Evolutionary conservation across 64 coral and sea anemone species (phyloP).

Genomic region (Trachythela sp.): DNA sequence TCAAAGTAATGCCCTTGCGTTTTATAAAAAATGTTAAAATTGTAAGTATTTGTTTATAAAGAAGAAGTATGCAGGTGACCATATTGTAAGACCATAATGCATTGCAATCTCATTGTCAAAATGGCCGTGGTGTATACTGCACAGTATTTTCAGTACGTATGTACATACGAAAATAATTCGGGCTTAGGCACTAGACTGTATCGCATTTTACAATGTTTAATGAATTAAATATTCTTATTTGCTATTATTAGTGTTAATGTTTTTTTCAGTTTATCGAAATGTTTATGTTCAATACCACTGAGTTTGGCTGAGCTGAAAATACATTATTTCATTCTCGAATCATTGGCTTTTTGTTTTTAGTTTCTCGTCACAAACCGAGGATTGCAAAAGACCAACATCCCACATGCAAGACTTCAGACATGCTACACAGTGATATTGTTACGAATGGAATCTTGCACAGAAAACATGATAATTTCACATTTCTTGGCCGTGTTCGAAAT

Average conservation of each 20-base stretch:
- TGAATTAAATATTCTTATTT: too few relatives aligned
- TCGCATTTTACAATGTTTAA: too few relatives aligned
- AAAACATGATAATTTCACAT: background rate
- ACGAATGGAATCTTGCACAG: background rate
- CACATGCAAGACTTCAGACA: background rate
- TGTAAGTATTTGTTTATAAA: background rate
- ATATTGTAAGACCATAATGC: background rate
- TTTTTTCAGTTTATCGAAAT: too few relatives aligned
- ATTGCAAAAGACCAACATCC: background rate
- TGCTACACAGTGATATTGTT: constrained; percentile 11
- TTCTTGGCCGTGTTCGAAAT: constrained; percentile 3
- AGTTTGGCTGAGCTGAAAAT: background rate
- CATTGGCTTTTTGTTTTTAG: background rate
- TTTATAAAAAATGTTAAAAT: background rate
- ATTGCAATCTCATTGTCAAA: background rate
- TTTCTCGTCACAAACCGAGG: background rate
- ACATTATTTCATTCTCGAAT: background rate
- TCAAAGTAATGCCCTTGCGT: background rate
- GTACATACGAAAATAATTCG: too few relatives aligned
- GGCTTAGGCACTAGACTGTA: background rate
- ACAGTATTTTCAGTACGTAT: too few relatives aligned
- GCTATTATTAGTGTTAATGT: too few relatives aligned
- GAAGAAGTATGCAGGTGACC: background rate
- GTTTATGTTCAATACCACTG: background rate
- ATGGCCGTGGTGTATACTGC: background rate